Conservation (phyloP, 2,113 vertebrate genomes). For the Halichoerus grypus region DNA sequence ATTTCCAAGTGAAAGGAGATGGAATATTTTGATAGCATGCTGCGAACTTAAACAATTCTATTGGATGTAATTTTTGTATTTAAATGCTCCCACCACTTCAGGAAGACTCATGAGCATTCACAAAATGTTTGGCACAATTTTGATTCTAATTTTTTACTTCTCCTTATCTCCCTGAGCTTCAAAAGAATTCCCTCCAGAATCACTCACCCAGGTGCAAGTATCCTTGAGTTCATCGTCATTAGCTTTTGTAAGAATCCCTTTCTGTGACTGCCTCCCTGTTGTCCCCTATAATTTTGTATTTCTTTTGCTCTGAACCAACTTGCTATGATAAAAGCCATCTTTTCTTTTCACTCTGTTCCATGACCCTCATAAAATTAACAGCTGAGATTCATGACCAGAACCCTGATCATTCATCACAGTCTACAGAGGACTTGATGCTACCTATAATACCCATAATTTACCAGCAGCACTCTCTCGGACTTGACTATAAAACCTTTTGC, state of each 20-base stretch:
- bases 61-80: background rate
- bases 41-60: slow-evolving; percentile 42
- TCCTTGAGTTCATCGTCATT: background rate
- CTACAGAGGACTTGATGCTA: background rate
- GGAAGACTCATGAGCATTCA: background rate
- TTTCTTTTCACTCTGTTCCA: background rate
- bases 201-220: background rate
- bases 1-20: slow-evolving; percentile 31
- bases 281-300: background rate
- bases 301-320: background rate
- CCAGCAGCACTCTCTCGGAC: background rate
- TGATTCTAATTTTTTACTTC: background rate
- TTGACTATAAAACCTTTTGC: background rate
- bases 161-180: background rate
- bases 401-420: background rate
- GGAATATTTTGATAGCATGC: background rate
- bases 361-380: background rate
- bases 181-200: background rate
- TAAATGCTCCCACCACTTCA: background rate
- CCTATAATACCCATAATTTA: background rate
- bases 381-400: background rate
- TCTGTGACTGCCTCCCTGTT: background rate
- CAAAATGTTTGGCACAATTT: background rate
- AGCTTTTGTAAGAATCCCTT: background rate
- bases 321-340: background rate